Evolutionary conservation across 2,888 invertebrate species (phyloP), one percentile per base, ranked within the genome.

Genomic region (Rotaria socialis): DNA sequence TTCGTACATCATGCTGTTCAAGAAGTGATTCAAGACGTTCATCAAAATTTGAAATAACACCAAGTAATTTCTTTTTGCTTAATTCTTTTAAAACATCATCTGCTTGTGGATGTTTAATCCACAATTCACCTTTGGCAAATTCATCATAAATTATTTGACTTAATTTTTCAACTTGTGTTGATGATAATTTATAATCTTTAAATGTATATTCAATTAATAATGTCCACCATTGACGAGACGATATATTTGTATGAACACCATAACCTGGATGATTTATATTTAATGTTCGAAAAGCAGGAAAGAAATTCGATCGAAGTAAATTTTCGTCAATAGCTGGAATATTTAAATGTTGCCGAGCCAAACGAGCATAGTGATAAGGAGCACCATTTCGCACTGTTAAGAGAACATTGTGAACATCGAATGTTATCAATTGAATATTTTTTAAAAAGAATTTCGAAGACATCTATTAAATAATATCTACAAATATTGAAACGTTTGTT

Each of bases 1-100:
- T 92, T 85, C 93, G 90, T n/a, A 96, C 91, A 86, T 93, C 93
- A 60, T 94, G 92, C 89, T 93, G 94, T 24, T 91, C 89, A 86
- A 96, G 92, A 88, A 96, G 93, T 10, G 92, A 92, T 87, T 93
- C 92, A 4, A 96, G 92, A 55, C 96, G 93, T 55, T 95, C 94
- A 92, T 96, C 96, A 92, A 94, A 95, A 91, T 96, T 96, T 11
- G 96, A 95, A 88, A 96, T 94, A 0, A 96, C 93, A 6, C 96
- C 96, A 80, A 96, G 80, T 14, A 11, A 24, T 47, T 80, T 88
- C 22, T 60, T 85, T 11, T 11, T 27, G 50, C 91, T 92, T 14
- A 95, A 90, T 87, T 93, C 92, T 47, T 93, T 91, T 2, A 96
- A 91, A n/a, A 95, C 91, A 86, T 93, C 93, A 19, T 93, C 89